Evolutionary conservation across 2,113 vertebrate species (phyloP), one percentile per base, ranked within the genome.

Genomic region (Picathartes gymnocephalus): DNA sequence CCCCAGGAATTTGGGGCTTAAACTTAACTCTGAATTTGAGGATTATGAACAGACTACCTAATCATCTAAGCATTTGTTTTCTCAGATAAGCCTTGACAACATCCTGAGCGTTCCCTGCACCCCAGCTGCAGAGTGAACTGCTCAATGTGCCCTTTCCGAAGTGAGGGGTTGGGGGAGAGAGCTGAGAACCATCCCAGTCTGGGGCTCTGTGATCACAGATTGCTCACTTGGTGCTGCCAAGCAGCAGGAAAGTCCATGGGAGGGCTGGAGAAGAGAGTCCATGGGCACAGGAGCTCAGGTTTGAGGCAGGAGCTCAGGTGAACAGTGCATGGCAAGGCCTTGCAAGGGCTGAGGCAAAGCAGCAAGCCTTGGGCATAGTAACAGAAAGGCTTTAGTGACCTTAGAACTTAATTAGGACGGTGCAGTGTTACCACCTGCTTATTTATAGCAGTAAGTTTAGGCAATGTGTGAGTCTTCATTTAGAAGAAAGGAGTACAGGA

Each of bases 1-100:
- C 30, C 58, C 28, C 11, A 54, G 90, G 93, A 95, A 80, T 96
- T 50, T 62, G 42, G 10, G 25, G 23, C 47, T 96, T 94, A 92
- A 92, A 47, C 39, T 40, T n/a, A 77, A 80, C 64, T 86, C 54
- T n/a, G 21, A 80, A 69, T 89, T 50, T 56, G 40, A 90, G 57
- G 61, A 71, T 95, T 89, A 89, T 39, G 37, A 54, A n/a, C 21
- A 88, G 56, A 66, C 69, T 72, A n/a, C 51, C 39, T 78, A 71
- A 77, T 88, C 35, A 65, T 78, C 33, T 8, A 62, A 83, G 60
- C 18, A 9, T 85, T 88, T 77, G 42, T 86, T 45, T 88, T 92
- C 58, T 33, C 56, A 66, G 33, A 54, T 62, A 24, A 90, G 45
- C 47, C 54, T 53, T 83, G 88, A 47, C n/a, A 85, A 31, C 42